Percentiles rank a stretch among this genome's conserved stretches.
Conservation (phyloP, 2,888 invertebrate species). For the Pocota personata region DNA sequence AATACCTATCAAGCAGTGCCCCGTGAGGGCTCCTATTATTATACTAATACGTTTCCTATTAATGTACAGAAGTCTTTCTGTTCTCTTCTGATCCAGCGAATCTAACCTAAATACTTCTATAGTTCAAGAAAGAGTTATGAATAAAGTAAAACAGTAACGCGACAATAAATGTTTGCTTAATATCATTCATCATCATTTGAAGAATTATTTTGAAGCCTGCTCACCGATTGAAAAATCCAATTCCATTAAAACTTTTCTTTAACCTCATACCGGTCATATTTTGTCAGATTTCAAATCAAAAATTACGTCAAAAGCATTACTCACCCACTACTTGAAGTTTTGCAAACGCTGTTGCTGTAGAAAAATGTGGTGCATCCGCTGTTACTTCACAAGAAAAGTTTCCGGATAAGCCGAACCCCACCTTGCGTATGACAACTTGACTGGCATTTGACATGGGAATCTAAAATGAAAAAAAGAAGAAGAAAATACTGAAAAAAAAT, state of each 20-base stretch:
- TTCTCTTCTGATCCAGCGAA: too few relatives aligned
- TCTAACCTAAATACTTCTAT: too few relatives aligned
- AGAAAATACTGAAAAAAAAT: background rate
- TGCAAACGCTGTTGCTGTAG: slow-evolving; percentile 86
- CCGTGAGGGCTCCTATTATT: too few relatives aligned
- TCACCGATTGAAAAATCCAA: too few relatives aligned
- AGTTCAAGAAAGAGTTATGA: too few relatives aligned
- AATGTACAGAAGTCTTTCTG: too few relatives aligned
- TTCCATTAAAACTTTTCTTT: background rate
- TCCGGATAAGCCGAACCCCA: slow-evolving; percentile 88
- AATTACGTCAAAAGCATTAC: slow-evolving; percentile 78
- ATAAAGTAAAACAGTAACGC: too few relatives aligned
- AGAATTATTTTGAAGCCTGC: too few relatives aligned
- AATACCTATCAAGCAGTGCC: too few relatives aligned
- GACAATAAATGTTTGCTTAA: too few relatives aligned
- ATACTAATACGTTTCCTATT: too few relatives aligned
- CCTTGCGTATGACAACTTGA: slow-evolving; percentile 88
- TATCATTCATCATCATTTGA: too few relatives aligned
- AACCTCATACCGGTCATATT: background rate
- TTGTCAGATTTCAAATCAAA: slow-evolving; percentile 19
- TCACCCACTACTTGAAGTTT: slow-evolving; percentile 90
- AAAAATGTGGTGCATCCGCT: slow-evolving; percentile 88
- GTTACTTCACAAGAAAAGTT: slow-evolving; percentile 92
- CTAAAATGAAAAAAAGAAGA: slow-evolving; percentile 82
- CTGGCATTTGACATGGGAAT: slow-evolving; percentile 88